Conservation (phyloP, 2,797 vertebrate species). For the Chiropotes sagulatus region DNA sequence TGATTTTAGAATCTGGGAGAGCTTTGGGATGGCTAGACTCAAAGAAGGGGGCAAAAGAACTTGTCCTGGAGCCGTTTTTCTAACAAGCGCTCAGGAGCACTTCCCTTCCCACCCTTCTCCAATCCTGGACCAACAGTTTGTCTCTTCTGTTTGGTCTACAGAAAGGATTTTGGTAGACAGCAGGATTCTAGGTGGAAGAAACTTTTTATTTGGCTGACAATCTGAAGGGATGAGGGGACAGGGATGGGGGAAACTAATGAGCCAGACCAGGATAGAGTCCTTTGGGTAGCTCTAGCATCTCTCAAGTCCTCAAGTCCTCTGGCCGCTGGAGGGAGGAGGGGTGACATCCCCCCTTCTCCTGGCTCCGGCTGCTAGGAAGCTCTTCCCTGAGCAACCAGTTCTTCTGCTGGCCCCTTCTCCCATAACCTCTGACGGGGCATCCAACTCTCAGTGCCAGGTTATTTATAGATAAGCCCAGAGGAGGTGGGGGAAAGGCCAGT, state of each 20-base stretch:
- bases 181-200: neutral
- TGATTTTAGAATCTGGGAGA: neutral
- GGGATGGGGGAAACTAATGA: neutral
- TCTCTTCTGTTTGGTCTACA: neutral
- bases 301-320: neutral
- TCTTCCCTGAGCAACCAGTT: neutral
- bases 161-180: neutral
- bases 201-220: slow-evolving; percentile 23
- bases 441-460: slow-evolving; percentile 55
- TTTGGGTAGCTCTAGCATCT: neutral
- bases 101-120: neutral
- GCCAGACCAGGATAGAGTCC: neutral
- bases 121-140: neutral
- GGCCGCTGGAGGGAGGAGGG: neutral
- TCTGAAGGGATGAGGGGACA: neutral
- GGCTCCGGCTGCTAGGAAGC: neutral
- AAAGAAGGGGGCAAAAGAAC: neutral
- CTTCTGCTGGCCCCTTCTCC: slow-evolving; percentile 28
- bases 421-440: slow-evolving; percentile 10
- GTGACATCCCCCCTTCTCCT: neutral
- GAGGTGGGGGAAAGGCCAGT: neutral
- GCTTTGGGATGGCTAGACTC: neutral
- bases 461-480: slow-evolving; percentile 63
- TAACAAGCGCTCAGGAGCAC: neutral
- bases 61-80: neutral